Evolutionary conservation across 1,140 invertebrate species (phyloP).

Genomic region (Bombus consobrinus): DNA sequence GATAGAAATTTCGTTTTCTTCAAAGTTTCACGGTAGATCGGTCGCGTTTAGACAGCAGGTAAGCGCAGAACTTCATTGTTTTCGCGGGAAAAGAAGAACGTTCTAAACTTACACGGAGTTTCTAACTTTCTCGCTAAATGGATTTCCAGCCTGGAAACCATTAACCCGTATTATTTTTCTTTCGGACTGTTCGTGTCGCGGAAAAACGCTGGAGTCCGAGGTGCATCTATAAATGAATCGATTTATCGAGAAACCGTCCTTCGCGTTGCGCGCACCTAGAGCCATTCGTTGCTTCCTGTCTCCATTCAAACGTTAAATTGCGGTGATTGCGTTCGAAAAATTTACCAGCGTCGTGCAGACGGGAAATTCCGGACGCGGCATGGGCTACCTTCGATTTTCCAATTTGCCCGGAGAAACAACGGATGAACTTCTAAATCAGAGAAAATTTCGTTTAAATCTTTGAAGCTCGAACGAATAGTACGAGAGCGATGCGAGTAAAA

Average conservation of each 20-base stretch:
- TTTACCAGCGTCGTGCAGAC: background rate
- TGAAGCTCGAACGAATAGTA: background rate
- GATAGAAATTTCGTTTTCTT: background rate
- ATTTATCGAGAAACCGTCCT: constrained; percentile 31
- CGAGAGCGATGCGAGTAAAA: background rate
- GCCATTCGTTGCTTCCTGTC: background rate
- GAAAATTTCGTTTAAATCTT: background rate
- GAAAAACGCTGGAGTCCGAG: background rate
- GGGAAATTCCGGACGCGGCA: background rate
- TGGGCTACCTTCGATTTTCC: background rate
- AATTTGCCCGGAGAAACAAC: background rate
- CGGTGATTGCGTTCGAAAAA: constrained; percentile 21
- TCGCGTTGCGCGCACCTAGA: background rate
- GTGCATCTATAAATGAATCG: constrained; percentile 28
- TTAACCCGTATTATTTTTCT: constrained; percentile 20
- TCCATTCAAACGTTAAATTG: constrained; percentile 33
- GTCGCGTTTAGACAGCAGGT: background rate
- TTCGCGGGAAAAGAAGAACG: background rate
- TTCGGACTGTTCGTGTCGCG: background rate
- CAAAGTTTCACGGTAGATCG: background rate
- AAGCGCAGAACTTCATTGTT: background rate
- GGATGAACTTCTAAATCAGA: background rate
- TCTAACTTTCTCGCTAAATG: background rate
- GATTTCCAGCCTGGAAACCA: constrained; percentile 7
- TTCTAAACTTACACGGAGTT: background rate